Evolutionary conservation across 2,888 invertebrate genomes (phyloP), one percentile per base, ranked within the genome.

Genomic region (Agrochola macilenta): DNA sequence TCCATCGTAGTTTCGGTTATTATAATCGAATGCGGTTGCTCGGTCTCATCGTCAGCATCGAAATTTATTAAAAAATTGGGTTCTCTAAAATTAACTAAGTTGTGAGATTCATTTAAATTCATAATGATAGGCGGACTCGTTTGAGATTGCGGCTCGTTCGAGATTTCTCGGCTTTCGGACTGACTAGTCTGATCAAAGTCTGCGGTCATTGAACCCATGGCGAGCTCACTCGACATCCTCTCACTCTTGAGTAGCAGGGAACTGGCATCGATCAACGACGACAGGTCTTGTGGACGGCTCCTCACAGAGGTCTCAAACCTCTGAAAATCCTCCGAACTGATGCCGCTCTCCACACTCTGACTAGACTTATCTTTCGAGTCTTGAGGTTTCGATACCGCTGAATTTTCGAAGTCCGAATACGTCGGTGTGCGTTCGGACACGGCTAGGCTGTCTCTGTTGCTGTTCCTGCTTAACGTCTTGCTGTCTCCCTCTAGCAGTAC

Each of bases 1-100:
- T 93, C 91, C 86, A 94, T 90, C 54, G 93, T 92, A 58, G 92
- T 91, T 88, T 96, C 95, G 7, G 96, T 96, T 69, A 96, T 93
- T 12, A 96, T 96, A 30, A 96, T 95, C 57, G 96, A 96, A 87
- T 96, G 96, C 30, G 96, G 96, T 83, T 96, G 96, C 69, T 96
- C 96, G 39, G 92, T 95, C 84, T 95, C 96, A 81, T 96, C 96
- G 69, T 95, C 95, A 23, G 88, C 85, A 78, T 94, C 94, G 74
- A 94, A 92, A 88, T 95, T 93, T 23, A 94, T 92, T 83, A 94
- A 91, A 89, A 92, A 94, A 84, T 90, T 87, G 58, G 92, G 90
- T 90, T 91, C 92, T 78, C 87, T 87, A 90, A 89, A 87, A 87
- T 91, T 92, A 87, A 90, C 89, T 89, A 93, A 85, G 76, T 87